phyloP scores from a whole-genome alignment of 2,888 invertebrate species.

The Apamea monoglypha region DNA sequence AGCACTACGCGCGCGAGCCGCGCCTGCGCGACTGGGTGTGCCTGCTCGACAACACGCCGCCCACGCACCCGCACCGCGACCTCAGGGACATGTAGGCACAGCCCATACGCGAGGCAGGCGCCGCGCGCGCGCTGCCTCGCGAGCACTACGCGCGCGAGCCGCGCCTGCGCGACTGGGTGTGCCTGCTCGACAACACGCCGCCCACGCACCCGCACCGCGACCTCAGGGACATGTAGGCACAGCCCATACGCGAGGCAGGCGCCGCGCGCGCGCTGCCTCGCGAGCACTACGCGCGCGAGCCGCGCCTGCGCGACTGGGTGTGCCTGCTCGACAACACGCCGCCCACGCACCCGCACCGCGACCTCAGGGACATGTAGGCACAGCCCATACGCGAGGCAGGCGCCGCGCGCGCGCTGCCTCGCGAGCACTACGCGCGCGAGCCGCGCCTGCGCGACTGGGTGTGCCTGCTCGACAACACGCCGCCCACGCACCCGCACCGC shows the following conservation, averaged over 20 bases:
- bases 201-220: constrained; percentile 76
- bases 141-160: constrained; percentile 93
- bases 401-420: constrained; percentile 92
- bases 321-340: constrained; percentile 91
- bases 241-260: constrained; percentile 92
- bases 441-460: constrained; percentile 96
- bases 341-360: constrained; percentile 76
- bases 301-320: constrained; percentile 95
- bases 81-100: constrained; percentile 49
- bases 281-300: constrained; percentile 93
- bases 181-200: constrained; percentile 91
- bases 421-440: constrained; percentile 93
- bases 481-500: constrained; percentile 78
- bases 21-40: constrained; percentile 96
- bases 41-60: constrained; percentile 90
- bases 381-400: constrained; percentile 92
- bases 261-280: constrained; percentile 92
- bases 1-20: constrained; percentile 92
- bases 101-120: constrained; percentile 92
- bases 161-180: constrained; percentile 95
- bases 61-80: constrained; percentile 75
- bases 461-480: constrained; percentile 91
- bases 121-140: constrained; percentile 92
- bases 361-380: constrained; percentile 48
- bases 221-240: constrained; percentile 48